Conservation (phyloP, 2,888 invertebrate species). For the Tryphoninae sp. region DNA sequence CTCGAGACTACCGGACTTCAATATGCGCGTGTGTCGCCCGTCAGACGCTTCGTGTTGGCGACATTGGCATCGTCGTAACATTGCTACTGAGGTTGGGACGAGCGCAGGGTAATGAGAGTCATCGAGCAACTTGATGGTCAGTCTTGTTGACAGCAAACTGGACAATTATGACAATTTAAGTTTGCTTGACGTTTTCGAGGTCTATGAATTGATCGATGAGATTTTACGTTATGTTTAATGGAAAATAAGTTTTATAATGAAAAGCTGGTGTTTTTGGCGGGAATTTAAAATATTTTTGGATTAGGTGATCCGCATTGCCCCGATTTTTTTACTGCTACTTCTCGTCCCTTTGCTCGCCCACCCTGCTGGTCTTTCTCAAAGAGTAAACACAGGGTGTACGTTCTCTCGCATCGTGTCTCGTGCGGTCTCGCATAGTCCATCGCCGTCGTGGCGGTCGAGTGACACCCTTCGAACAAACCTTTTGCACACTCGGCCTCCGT, state of each 20-base stretch:
- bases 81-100: neutral
- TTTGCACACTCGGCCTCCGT: slow-evolving; percentile 31
- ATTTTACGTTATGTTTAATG: neutral
- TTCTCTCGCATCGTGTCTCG: slow-evolving; percentile 37
- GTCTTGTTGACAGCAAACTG: too few species aligned
- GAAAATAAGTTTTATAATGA: neutral
- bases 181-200: too few species aligned
- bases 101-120: neutral
- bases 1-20: slow-evolving; percentile 41
- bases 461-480: slow-evolving; percentile 27
- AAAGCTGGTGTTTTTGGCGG: neutral
- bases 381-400: slow-evolving; percentile 58
- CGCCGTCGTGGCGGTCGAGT: slow-evolving; percentile 41
- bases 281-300: neutral
- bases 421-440: neutral
- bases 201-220: too few species aligned
- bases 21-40: slow-evolving; percentile 28
- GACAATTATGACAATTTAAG: too few species aligned
- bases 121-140: neutral
- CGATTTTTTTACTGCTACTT: slow-evolving; percentile 4
- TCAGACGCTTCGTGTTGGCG: slow-evolving; percentile 14
- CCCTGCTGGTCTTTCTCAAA: slow-evolving; percentile 42
- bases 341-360: slow-evolving; percentile 44
- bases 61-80: slow-evolving; percentile 8
- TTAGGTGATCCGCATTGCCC: slow-evolving; percentile 4